These are phyloP conservation scores for Probaryconus sp. DNA, from an alignment of 1,140 invertebrate species.

Conservation along the genomic window DNA sequence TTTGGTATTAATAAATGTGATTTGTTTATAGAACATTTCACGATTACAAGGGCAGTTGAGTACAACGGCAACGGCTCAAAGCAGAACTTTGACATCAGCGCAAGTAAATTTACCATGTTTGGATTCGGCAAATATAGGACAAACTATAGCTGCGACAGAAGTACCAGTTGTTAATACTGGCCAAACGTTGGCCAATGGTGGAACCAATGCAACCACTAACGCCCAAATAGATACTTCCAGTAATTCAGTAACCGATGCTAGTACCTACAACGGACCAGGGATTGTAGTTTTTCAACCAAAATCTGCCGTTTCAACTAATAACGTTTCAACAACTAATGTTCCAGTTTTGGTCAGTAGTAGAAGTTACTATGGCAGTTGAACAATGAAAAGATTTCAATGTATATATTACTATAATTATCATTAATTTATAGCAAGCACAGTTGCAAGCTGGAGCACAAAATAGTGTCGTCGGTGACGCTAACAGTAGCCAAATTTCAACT, in stretches of 20 bases:
- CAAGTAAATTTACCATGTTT: conserved; percentile 68
- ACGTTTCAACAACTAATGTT: conserved; percentile 77
- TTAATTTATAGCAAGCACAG: conserved; percentile 79
- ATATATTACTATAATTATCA: not conserved
- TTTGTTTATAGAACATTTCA: conserved; percentile 71
- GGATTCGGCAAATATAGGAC: conserved; percentile 65
- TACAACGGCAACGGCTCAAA: conserved; percentile 65
- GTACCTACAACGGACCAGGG: conserved; percentile 78
- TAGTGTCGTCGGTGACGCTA: conserved; percentile 66
- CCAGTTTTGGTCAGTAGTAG: conserved; percentile 77
- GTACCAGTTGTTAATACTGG: conserved; percentile 62
- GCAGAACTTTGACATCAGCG: conserved; percentile 64
- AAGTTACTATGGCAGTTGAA: too few relatives aligned
- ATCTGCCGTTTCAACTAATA: conserved; percentile 64
- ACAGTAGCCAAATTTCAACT: conserved; percentile 74
- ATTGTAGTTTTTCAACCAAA: conserved; percentile 80
- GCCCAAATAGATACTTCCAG: conserved; percentile 70
- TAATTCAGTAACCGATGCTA: conserved; percentile 66
- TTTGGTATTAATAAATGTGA: not conserved
- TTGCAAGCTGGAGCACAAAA: conserved; percentile 78
- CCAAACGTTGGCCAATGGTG: conserved; percentile 68
- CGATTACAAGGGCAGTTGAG: conserved; percentile 74
- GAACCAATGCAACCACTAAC: conserved; percentile 67
- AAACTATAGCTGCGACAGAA: conserved; percentile 66
- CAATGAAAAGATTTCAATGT: conserved; percentile 9